phyloP scores from a whole-genome alignment of 1,140 invertebrate species.

The Trypoxylus dichotomus region DNA sequence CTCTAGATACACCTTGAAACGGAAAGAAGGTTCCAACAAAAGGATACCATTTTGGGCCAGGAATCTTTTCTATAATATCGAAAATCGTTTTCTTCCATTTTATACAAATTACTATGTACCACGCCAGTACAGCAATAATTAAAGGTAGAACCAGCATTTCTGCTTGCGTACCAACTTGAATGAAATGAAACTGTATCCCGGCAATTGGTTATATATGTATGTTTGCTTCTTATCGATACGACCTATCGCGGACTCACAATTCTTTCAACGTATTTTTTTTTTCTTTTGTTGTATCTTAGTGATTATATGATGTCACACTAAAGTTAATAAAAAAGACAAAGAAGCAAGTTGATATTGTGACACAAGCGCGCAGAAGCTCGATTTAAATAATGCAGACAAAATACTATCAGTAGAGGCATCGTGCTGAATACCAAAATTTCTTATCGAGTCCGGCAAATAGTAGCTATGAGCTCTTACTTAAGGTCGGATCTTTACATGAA shows the following conservation, averaged over 20 bases:
- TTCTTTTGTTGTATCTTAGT: too few species aligned
- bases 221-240: neutral
- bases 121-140: neutral
- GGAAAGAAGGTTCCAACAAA: neutral
- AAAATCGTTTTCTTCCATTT: slow-evolving; percentile 20
- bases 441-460: too few species aligned
- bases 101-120: neutral
- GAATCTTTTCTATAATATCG: slow-evolving; percentile 5
- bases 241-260: too few species aligned
- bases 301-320: too few species aligned
- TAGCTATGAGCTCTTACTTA: too few species aligned
- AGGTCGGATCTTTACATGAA: too few species aligned
- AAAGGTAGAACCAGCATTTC: neutral
- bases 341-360: neutral
- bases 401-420: neutral
- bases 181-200: neutral
- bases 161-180: neutral
- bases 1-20: neutral
- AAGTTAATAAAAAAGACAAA: too few species aligned
- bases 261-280: too few species aligned
- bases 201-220: neutral
- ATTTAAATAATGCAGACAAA: neutral
- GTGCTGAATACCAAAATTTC: neutral
- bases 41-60: slow-evolving; percentile 10
- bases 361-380: neutral